These are phyloP conservation scores for Psittacula echo DNA, from an alignment of 2,797 vertebrate genomes.

Conservation along the genomic window DNA sequence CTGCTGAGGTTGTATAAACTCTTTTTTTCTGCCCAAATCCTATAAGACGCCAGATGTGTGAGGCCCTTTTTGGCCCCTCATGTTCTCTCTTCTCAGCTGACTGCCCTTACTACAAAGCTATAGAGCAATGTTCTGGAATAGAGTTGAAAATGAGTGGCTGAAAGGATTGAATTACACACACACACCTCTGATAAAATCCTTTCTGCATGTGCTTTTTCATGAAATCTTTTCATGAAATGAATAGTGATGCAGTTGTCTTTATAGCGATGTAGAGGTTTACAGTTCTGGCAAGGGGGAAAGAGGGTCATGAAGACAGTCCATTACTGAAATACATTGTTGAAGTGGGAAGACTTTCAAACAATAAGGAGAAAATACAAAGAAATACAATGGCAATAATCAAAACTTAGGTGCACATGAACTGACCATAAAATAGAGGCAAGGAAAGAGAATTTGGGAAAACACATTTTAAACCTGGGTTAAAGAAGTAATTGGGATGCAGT, in stretches of 20 bases:
- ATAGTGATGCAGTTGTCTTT: background rate
- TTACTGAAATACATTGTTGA: background rate
- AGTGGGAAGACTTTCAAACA: slow-evolving; percentile 8
- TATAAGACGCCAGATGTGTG: background rate
- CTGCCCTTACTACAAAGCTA: background rate
- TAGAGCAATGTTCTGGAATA: background rate
- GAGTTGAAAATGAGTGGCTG: background rate
- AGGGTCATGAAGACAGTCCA: background rate
- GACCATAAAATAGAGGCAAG: background rate
- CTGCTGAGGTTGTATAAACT: background rate
- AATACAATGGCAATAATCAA: background rate
- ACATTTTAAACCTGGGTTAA: background rate
- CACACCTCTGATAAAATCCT: background rate
- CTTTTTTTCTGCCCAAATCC: background rate
- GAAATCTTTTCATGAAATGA: background rate
- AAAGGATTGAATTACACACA: background rate
- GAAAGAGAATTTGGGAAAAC: background rate
- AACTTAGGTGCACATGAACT: background rate
- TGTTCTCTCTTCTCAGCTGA: background rate
- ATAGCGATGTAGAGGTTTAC: background rate
- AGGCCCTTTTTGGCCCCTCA: background rate
- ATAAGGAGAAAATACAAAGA: background rate
- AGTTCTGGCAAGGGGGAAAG: background rate
- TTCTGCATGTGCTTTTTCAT: background rate
- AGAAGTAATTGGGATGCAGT: background rate